Evolutionary conservation across 1,140 invertebrate species (phyloP).

Genomic region (Pinna nobilis): DNA sequence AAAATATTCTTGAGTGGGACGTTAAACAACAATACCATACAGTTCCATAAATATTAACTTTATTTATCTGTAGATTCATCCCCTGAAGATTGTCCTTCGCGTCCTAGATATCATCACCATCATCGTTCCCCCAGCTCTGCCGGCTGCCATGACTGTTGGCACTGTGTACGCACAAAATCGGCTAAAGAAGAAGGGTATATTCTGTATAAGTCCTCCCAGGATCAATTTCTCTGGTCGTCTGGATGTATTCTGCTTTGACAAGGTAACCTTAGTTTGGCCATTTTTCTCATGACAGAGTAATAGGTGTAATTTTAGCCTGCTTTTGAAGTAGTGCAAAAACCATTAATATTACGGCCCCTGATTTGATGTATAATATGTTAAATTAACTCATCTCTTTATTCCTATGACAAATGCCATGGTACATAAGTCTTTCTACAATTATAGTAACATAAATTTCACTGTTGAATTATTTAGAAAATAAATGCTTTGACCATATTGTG

Average conservation of each 20-base stretch:
- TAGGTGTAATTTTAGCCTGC: not conserved
- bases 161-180: slow-evolving; percentile 88
- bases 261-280: slow-evolving; percentile 78
- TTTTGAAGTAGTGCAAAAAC: not conserved
- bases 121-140: slow-evolving; percentile 95
- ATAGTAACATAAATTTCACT: too few relatives aligned
- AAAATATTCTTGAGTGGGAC: too few relatives aligned
- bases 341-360: not conserved
- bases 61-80: slow-evolving; percentile 48
- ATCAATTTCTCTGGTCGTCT: slow-evolving; percentile 95
- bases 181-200: slow-evolving; percentile 84
- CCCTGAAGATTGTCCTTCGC: slow-evolving; percentile 80
- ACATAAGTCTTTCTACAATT: too few relatives aligned
- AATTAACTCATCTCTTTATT: too few relatives aligned
- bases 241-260: slow-evolving; percentile 96
- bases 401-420: too few relatives aligned
- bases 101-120: slow-evolving; percentile 96
- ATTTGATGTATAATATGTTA: too few relatives aligned
- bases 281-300: not conserved
- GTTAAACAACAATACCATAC: too few relatives aligned
- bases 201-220: slow-evolving; percentile 92
- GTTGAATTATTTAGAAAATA: too few relatives aligned
- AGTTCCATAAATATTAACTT: too few relatives aligned
- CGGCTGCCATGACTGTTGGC: slow-evolving; percentile 97
- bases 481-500: too few relatives aligned